A percentile compares a stretch with the other conserved stretches of the same genome.
Evolutionary conservation across 2,113 vertebrate species (phyloP).

Genomic region (Aix galericulata): DNA sequence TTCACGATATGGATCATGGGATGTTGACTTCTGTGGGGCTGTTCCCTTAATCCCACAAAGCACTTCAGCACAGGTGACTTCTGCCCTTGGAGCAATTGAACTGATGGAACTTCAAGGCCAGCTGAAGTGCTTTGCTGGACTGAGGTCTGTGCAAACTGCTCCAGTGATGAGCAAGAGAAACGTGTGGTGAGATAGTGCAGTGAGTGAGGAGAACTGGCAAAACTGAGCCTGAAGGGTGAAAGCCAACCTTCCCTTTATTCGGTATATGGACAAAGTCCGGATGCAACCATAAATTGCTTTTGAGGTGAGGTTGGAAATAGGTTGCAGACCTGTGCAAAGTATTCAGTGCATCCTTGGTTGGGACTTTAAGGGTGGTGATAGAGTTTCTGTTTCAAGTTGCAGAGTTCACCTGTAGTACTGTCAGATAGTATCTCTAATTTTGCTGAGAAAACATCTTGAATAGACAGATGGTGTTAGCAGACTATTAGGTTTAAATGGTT

Average conservation of each 20-base stretch:
- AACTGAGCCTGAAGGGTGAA: not conserved
- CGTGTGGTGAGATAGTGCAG: not conserved
- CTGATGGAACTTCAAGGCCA: not conserved
- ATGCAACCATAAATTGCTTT: not conserved
- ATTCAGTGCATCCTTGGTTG: constrained; percentile 15
- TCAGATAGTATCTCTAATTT: not conserved
- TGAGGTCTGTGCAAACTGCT: not conserved
- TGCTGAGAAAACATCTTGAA: not conserved
- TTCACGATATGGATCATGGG: fast-evolving
- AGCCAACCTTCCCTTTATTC: not conserved
- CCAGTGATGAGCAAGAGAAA: fast-evolving
- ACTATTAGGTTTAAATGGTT: not conserved
- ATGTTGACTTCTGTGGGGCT: not conserved
- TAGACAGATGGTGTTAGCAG: not conserved
- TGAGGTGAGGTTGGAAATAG: not conserved
- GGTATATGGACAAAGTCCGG: constrained; percentile 1
- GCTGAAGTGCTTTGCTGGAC: not conserved
- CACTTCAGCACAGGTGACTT: not conserved
- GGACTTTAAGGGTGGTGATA: not conserved
- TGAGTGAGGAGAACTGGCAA: not conserved
- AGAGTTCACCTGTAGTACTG: not conserved
- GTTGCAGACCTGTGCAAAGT: constrained; percentile 23
- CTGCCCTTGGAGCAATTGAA: not conserved
- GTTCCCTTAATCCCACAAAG: not conserved
- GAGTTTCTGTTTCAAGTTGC: not conserved